A percentile compares a stretch with the other conserved stretches of the same genome.
Evolutionary conservation across 2,888 invertebrate species (phyloP).

Genomic region (Diaprepes abbreviatus): DNA sequence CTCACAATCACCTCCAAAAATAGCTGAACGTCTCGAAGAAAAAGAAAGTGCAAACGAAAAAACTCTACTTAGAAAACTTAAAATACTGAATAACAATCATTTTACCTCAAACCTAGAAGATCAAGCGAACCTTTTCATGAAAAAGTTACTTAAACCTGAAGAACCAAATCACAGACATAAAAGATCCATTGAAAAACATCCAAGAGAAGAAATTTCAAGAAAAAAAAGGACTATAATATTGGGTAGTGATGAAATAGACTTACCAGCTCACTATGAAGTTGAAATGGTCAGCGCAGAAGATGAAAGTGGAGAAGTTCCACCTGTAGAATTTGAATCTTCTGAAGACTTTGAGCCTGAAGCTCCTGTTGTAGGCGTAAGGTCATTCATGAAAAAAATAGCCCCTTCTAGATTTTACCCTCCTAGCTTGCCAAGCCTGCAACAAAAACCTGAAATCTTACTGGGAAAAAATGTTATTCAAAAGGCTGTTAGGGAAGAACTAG

Average conservation of each 20-base stretch:
- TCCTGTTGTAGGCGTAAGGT: conserved; percentile 26
- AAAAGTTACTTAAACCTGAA: conserved; percentile 29
- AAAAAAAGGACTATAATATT: conserved; percentile 52
- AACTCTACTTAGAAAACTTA: conserved; percentile 54
- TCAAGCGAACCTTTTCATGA: conserved; percentile 42
- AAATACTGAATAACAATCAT: conserved; percentile 52
- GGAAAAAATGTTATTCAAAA: conserved; percentile 45
- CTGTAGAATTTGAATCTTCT: not conserved
- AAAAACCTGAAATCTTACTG: conserved; percentile 48
- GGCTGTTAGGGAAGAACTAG: conserved; percentile 53
- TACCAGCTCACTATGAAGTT: conserved; percentile 53
- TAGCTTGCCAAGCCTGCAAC: conserved; percentile 8
- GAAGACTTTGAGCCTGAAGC: conserved; percentile 16
- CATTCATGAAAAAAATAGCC: not conserved
- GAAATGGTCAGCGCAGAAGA: conserved; percentile 46
- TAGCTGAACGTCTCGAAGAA: not conserved
- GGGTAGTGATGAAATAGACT: conserved; percentile 51
- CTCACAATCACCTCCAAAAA: not conserved
- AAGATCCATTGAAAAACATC: not conserved
- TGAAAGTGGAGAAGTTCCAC: conserved; percentile 22
- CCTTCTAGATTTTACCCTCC: not conserved
- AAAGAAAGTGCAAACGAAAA: conserved; percentile 37
- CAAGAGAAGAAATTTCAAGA: conserved; percentile 23
- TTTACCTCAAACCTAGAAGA: conserved; percentile 38
- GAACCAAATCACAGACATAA: not conserved